These are phyloP conservation scores for Poecilus cupreus DNA, from an alignment of 2,888 invertebrate genomes.

Conservation along the genomic window DNA sequence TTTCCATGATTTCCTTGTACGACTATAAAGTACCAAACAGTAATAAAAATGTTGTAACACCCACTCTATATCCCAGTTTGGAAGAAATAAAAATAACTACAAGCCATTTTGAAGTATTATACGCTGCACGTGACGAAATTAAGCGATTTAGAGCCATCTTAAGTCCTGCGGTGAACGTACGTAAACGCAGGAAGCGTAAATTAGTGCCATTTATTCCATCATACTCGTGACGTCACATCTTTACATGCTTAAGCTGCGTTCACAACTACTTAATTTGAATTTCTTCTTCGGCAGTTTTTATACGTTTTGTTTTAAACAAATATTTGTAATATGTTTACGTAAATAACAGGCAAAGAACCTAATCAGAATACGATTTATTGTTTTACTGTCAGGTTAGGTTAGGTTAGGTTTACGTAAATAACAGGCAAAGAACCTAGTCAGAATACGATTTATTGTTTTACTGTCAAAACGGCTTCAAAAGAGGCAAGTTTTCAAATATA, in stretches of 20 bases:
- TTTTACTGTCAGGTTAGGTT: no score
- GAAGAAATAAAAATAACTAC: conserved; percentile 20
- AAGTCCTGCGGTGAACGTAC: conserved; percentile 24
- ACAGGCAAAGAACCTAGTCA: no score
- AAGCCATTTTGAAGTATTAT: conserved; percentile 7
- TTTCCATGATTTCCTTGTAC: not conserved
- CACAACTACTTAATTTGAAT: no score
- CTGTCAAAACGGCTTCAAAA: no score
- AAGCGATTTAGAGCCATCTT: conserved; percentile 9
- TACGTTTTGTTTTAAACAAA: no score
- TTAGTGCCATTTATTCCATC: conserved; percentile 43
- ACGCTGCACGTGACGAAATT: not conserved
- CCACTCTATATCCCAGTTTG: not conserved
- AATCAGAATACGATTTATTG: no score
- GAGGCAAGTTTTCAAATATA: no score
- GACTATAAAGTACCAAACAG: not conserved
- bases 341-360: no score
- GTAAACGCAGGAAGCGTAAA: conserved; percentile 38
- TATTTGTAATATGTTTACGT: no score
- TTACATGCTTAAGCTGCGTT: not conserved
- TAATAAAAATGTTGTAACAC: conserved; percentile 21
- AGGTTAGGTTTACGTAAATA: no score
- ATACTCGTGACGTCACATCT: not conserved
- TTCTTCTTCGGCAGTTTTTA: no score
- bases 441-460: no score